Base-by-base conservation (phyloP, 2,113 vertebrate species). In the Dicerorhinus sumatrensis region DNA sequence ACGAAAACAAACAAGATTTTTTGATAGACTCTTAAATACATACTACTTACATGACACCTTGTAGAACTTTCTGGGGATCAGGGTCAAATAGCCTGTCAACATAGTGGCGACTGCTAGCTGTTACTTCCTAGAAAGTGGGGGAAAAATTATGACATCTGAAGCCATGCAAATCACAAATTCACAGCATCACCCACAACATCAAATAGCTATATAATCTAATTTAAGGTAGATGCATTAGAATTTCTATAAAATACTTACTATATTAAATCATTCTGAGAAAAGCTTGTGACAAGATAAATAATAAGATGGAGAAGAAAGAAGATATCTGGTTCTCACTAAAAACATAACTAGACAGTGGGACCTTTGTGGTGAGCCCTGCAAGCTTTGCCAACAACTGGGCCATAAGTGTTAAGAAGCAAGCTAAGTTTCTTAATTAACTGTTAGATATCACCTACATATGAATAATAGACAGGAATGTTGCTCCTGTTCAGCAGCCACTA, bases 21-120 rank as follows among this genome's bases (percentile, higher is more conserved):
- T 96, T 94, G 72, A 98, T 93, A 98, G 87, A 97, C 96, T 98
- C 93, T 97, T 98, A 94, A 97, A 95, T 98, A 82, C 93, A 92
- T 89, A 95, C 93, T 98, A 99, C 99, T 99, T 99, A 99, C 99
- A 99, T 99, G 99, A 99, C 99, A 99, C 99, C 99, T 99, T 99
- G 99, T 96, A 99, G 99, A 98, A 99, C 99, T 98, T 99, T 99
- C 98, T 99, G 99, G 98, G 99, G 99, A 99, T 99, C 99, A 39
- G 99, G 99, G 98, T 99, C 99, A 98, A 99, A 99, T 98, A 99
- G 99, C 98, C 99, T 99, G 98, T 99, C 99, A 97, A 99, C 99
- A 99, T 99, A 99, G 99, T 99, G 99, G 98, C 99, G 99, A 99
- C 99, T 99, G 93, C 99, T 99, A 97, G 99, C 99, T 88, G 99